phyloP scores from a whole-genome alignment of 2,797 vertebrate species.

The Austrolebias charrua region DNA sequence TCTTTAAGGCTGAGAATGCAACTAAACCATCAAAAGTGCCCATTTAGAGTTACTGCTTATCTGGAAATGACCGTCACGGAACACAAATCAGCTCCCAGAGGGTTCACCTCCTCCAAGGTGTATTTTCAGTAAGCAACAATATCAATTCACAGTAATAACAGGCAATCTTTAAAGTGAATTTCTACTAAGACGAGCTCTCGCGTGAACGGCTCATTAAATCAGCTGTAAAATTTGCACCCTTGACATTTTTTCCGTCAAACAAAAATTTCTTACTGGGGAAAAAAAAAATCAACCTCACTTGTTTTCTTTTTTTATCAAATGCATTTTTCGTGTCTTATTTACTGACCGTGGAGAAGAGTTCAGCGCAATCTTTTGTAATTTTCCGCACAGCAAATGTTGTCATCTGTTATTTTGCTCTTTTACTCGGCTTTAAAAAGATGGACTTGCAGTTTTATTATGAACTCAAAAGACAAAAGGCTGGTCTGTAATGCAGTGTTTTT shows the following conservation, averaged over 20 bases:
- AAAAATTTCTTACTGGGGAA: neutral
- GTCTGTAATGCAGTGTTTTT: neutral
- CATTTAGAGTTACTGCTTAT: neutral
- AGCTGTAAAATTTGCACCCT: constrained; percentile 13
- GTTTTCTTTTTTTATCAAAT: neutral
- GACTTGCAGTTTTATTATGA: neutral
- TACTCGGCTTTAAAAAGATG: constrained; percentile 27
- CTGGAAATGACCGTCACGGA: constrained; percentile 39
- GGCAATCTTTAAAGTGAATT: too few relatives aligned
- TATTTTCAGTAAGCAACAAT: neutral
- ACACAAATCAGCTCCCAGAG: constrained; percentile 3
- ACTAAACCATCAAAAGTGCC: neutral
- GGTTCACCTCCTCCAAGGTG: constrained; percentile 3
- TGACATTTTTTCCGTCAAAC: neutral
- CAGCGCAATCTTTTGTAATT: constrained; percentile 17
- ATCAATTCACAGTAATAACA: too few relatives aligned
- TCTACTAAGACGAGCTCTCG: too few relatives aligned
- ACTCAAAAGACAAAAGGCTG: neutral
- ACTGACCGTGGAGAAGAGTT: constrained; percentile 14
- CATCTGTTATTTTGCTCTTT: constrained; percentile 35
- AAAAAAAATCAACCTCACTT: neutral
- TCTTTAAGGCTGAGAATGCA: neutral
- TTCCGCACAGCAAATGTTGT: constrained; percentile 18
- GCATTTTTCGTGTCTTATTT: neutral
- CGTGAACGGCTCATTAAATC: constrained; percentile 14